Percentiles rank a stretch among this genome's conserved stretches.
Conservation (phyloP, 2,797 vertebrate species). For the Myotis daubentonii region DNA sequence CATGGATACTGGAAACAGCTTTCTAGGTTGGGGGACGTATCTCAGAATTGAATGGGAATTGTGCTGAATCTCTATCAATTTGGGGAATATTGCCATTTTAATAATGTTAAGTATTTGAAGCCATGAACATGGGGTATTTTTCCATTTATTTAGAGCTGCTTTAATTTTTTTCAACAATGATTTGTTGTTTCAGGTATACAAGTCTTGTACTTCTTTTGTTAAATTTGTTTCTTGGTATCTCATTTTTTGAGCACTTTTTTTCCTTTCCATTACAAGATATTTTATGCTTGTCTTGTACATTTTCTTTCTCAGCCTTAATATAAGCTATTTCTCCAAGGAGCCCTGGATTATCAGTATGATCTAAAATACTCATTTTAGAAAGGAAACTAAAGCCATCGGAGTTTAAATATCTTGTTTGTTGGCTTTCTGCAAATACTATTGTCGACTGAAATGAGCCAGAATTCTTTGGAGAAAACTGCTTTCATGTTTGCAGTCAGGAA, state of each 20-base stretch:
- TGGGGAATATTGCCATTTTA: not conserved
- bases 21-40: not conserved
- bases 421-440: not conserved
- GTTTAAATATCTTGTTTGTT: not conserved
- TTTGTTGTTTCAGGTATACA: not conserved
- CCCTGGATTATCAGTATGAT: not conserved
- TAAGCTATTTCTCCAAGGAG: not conserved
- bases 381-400: not conserved
- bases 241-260: not conserved
- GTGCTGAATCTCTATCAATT: not conserved
- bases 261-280: not conserved
- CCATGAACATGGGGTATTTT: not conserved
- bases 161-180: not conserved
- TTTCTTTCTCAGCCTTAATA: not conserved
- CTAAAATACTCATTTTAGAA: not conserved
- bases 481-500: not conserved
- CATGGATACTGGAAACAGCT: not conserved
- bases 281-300: not conserved
- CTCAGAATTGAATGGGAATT: not conserved
- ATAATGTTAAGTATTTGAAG: not conserved
- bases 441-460: not conserved
- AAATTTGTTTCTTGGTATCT: not conserved
- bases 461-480: slow-evolving; percentile 25
- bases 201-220: not conserved
- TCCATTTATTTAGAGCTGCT: not conserved